Evolutionary conservation across 2,113 vertebrate genomes (phyloP).

Genomic region (Thermophis baileyi): DNA sequence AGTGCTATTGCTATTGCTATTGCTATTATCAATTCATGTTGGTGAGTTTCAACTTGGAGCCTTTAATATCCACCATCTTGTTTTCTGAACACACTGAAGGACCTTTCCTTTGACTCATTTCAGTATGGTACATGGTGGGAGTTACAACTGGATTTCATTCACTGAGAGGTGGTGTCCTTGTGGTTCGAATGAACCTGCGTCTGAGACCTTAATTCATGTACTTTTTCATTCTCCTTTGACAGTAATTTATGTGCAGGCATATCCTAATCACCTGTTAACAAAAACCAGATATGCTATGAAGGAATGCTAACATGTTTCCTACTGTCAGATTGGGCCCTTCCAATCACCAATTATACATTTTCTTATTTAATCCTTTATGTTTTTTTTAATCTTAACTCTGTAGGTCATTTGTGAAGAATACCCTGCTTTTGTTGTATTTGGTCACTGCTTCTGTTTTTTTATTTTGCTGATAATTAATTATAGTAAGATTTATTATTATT

Average conservation of each 20-base stretch:
- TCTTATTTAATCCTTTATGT: not conserved
- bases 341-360: not conserved
- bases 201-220: not conserved
- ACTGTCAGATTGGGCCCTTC: not conserved
- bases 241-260: not conserved
- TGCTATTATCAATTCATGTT: not conserved
- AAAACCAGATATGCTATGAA: not conserved
- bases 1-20: too few species aligned
- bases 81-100: not conserved
- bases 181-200: not conserved
- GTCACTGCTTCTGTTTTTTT: not conserved
- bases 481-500: not conserved
- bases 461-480: not conserved
- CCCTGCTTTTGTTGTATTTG: not conserved
- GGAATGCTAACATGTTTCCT: not conserved
- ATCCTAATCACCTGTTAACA: not conserved
- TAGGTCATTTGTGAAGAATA: not conserved
- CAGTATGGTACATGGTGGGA: not conserved
- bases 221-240: not conserved
- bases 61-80: not conserved
- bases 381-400: not conserved
- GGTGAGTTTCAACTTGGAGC: not conserved
- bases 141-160: not conserved
- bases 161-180: not conserved
- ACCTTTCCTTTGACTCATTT: not conserved